Percentiles rank a stretch among this genome's conserved stretches.
Conservation (phyloP, 2,797 vertebrate species). For the Acrossocheilus fasciatus region DNA sequence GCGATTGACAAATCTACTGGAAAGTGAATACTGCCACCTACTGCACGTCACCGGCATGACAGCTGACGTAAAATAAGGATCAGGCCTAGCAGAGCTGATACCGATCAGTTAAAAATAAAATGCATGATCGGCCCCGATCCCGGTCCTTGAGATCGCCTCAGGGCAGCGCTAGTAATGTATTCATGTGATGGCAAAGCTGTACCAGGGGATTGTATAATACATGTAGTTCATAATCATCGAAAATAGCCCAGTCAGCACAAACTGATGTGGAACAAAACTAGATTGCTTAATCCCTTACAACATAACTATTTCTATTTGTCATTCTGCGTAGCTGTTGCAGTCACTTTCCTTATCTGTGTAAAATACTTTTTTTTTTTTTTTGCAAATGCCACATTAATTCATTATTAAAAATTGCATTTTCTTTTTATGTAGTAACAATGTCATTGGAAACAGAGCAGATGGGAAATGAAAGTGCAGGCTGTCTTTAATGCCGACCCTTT, state of each 20-base stretch:
- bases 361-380: neutral
- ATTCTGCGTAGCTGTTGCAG: neutral
- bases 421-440: neutral
- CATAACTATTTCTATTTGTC: neutral
- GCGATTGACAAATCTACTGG: no score
- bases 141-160: no score
- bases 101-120: no score
- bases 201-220: neutral
- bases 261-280: neutral
- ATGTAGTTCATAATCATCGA: neutral
- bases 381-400: neutral
- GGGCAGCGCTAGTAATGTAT: neutral
- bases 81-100: no score
- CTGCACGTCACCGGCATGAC: no score
- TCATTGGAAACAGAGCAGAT: neutral
- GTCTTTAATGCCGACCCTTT: neutral
- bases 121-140: no score
- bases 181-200: neutral
- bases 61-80: no score
- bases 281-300: neutral
- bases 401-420: neutral
- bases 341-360: neutral
- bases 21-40: no score
- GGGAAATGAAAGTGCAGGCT: neutral
- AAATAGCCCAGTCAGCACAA: neutral